Base-by-base conservation (phyloP, 2,888 invertebrate species). In the Xestobium rufovillosum region DNA sequence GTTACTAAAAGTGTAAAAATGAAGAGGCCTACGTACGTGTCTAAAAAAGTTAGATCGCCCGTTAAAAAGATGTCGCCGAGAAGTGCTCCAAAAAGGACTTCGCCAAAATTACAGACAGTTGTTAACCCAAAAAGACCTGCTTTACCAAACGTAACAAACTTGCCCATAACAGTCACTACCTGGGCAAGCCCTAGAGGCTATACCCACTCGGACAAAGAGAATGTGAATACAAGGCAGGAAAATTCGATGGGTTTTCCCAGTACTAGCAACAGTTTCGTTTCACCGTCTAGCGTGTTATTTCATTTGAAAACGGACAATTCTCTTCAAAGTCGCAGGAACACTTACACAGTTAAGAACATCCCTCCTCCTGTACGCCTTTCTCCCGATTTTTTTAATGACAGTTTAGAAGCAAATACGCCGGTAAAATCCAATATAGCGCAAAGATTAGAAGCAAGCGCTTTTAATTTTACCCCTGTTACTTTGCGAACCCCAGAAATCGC, bases 321-420 rank as follows among this genome's bases (percentile, higher is more conserved):
- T 19, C 6, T 8, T 16, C 14, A 41, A 25, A 37, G 36, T 19
- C 38, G 44, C 8, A 16, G 43, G 13, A 40, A 43, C 31, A 46
- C 48, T 15, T 45, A 38, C 14, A 32, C 36, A 11, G 23, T 39
- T 12, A 26, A 25, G 23, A 27, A 19, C 25, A 17, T 23, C 9
- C 8, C 11, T 14, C 10, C 19, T 11, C 36, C n/a, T 29, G 33
- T 11, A 11, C 12, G 19, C n/a, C n/a, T n/a, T n/a, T n/a, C n/a
- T n/a, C n/a, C n/a, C 15, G 40, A 42, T 8, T 27, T 36, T 26
- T 52, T 53, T 34, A 43, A 52, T 17, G 51, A 53, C 36, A 52
- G 50, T 42, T 41, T 51, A 14, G 50, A 52, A 19, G n/a, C n/a
- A n/a, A n/a, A n/a, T n/a, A n/a, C n/a, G n/a, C n/a, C n/a, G n/a